Evolutionary conservation across 2,888 invertebrate genomes (phyloP).

Genomic region (Agonopterix alstromeriana): DNA sequence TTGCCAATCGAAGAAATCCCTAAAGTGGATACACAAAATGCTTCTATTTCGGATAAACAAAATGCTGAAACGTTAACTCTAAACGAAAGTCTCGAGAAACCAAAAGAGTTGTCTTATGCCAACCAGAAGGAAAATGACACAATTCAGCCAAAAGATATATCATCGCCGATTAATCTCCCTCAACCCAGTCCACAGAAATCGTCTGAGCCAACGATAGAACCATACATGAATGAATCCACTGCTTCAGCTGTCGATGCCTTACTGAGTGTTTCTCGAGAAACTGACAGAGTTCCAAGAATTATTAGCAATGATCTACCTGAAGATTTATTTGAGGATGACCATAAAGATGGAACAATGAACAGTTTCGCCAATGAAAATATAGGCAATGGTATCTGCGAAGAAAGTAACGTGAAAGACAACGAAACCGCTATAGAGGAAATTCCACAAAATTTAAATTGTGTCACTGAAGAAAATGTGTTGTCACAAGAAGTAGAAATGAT

Average conservation of each 20-base stretch:
- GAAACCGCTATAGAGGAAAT: conserved; percentile 6
- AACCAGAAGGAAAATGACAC: no score
- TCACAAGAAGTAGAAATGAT: background rate
- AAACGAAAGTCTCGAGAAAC: no score
- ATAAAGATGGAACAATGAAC: conserved; percentile 41
- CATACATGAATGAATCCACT: conserved; percentile 58
- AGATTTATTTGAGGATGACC: conserved; percentile 67
- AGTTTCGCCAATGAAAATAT: conserved; percentile 17
- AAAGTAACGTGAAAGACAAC: conserved; percentile 13
- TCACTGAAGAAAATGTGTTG: conserved; percentile 7
- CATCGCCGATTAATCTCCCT: conserved; percentile 3
- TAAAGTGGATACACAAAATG: no score
- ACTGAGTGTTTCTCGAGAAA: conserved; percentile 59
- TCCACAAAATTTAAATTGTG: conserved; percentile 2
- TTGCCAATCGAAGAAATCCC: no score
- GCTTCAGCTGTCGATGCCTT: conserved; percentile 68
- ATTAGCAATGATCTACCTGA: conserved; percentile 63
- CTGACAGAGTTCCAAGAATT: conserved; percentile 57
- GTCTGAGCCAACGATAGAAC: conserved; percentile 24
- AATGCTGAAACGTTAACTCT: no score
- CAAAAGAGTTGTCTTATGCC: no score
- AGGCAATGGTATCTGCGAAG: conserved; percentile 16
- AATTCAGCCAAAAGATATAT: background rate
- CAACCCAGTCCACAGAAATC: conserved; percentile 19
- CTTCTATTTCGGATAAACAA: no score